Evolutionary conservation across 2,888 invertebrate species (phyloP).

Genomic region (Mycalesis mineus): DNA sequence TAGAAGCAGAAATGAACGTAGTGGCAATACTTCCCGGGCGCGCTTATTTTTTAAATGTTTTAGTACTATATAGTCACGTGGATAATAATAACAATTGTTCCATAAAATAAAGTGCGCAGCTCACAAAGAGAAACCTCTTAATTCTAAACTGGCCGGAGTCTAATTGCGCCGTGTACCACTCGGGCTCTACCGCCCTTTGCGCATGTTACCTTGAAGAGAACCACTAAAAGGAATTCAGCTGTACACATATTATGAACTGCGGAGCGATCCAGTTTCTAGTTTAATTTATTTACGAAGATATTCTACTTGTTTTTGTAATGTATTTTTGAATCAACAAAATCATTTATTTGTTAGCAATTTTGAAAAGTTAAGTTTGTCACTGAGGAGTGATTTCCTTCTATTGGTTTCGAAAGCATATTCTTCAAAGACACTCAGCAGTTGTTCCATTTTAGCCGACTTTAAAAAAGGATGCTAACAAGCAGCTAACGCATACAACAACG

Average conservation of each 20-base stretch:
- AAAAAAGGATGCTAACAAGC: no score
- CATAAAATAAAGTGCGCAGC: background rate
- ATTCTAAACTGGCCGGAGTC: conserved; percentile 26
- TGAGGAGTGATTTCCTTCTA: no score
- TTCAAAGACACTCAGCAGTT: no score
- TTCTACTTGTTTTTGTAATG: background rate
- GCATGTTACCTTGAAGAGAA: conserved; percentile 17
- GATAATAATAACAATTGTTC: background rate
- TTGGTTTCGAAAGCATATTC: no score
- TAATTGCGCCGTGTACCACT: conserved; percentile 30
- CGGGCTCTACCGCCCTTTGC: conserved; percentile 16
- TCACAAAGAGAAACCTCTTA: conserved; percentile 12
- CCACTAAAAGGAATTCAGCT: conserved; percentile 8
- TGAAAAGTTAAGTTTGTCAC: no score
- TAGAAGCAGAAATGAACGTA: no score
- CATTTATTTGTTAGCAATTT: no score
- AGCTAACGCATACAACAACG: no score
- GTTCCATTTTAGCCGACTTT: no score
- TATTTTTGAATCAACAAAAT: background rate
- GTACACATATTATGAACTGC: background rate
- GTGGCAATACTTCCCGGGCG: no score
- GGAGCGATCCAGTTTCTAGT: background rate
- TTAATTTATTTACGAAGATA: background rate
- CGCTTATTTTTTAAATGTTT: no score
- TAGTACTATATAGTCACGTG: no score